phyloP scores from a whole-genome alignment of 2,888 invertebrate species.

The Litoditis marina region DNA sequence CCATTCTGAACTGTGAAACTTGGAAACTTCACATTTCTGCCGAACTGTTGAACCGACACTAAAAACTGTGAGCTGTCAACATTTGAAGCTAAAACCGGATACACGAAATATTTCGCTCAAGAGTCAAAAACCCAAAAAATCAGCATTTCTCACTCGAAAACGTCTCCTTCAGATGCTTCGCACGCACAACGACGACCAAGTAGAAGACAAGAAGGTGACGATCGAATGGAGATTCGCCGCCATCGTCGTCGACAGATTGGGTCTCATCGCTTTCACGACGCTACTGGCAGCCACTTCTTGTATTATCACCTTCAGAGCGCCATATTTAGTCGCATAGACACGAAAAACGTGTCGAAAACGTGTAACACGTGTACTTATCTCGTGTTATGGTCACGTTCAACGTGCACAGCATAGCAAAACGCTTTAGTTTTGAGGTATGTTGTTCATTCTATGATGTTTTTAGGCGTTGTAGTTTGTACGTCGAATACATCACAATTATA shows the following conservation, averaged over 20 bases:
- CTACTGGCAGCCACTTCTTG: slow-evolving; percentile 38
- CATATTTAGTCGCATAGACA: slow-evolving; percentile 46
- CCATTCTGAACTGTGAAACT: too few relatives aligned
- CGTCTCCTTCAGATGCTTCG: slow-evolving; percentile 49
- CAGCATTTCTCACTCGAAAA: background rate
- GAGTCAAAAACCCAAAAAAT: background rate
- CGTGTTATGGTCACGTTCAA: too few relatives aligned
- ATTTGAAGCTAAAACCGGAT: too few relatives aligned
- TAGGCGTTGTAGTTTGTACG: too few relatives aligned
- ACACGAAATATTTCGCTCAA: background rate
- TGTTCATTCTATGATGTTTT: too few relatives aligned
- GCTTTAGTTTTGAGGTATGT: too few relatives aligned
- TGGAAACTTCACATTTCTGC: too few relatives aligned
- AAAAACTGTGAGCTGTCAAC: too few relatives aligned
- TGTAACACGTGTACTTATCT: too few relatives aligned
- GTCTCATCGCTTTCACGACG: slow-evolving; percentile 47
- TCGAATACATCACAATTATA: too few relatives aligned
- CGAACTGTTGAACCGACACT: too few relatives aligned
- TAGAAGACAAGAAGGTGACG: slow-evolving; percentile 45
- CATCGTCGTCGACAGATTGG: slow-evolving; percentile 51
- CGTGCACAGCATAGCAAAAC: too few relatives aligned
- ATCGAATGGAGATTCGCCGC: slow-evolving; percentile 56
- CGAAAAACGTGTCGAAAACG: slow-evolving; percentile 4
- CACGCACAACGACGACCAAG: slow-evolving; percentile 50
- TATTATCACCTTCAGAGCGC: slow-evolving; percentile 45